A percentile compares a stretch with the other conserved stretches of the same genome.
phyloP scores from a whole-genome alignment of 2,888 invertebrate species.

The Plebejus melissa region DNA sequence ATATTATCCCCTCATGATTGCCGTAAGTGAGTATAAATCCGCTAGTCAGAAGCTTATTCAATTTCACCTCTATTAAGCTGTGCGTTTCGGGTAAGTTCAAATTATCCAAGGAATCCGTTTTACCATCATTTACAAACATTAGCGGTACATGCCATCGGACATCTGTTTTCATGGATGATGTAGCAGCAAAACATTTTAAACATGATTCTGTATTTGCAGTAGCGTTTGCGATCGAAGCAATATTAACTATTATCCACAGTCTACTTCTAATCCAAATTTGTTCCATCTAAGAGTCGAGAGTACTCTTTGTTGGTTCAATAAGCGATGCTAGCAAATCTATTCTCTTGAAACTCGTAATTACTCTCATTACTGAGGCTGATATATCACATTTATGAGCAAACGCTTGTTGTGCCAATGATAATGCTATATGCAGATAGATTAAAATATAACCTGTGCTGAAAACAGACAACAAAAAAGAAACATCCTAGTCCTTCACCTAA shows the following conservation, averaged over 20 bases:
- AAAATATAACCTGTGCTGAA: slow-evolving; percentile 27
- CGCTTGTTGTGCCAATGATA: slow-evolving; percentile 2
- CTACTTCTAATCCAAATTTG: slow-evolving; percentile 10
- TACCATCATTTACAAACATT: slow-evolving; percentile 15
- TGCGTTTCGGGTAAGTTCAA: slow-evolving; percentile 19
- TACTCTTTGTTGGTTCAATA: slow-evolving; percentile 16
- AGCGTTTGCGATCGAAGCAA: slow-evolving; percentile 21
- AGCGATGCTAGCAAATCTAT: slow-evolving; percentile 20
- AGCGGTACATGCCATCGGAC: slow-evolving; percentile 26
- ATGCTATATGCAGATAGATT: slow-evolving; percentile 6
- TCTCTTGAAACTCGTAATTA: neutral
- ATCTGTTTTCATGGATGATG: slow-evolving; percentile 12
- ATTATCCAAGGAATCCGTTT: slow-evolving; percentile 19
- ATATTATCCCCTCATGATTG: slow-evolving; percentile 18
- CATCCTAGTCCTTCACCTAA: slow-evolving; percentile 22
- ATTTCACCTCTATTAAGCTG: slow-evolving; percentile 28
- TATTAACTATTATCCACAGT: slow-evolving; percentile 25
- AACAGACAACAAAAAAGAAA: slow-evolving; percentile 20
- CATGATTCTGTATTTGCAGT: slow-evolving; percentile 13
- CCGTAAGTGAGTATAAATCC: slow-evolving; percentile 20
- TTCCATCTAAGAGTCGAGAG: slow-evolving; percentile 14
- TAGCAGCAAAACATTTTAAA: slow-evolving; percentile 26
- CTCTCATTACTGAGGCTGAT: slow-evolving; percentile 17
- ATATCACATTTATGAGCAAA: slow-evolving; percentile 17
- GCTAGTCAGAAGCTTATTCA: slow-evolving; percentile 17